Percentiles rank a stretch among this genome's conserved stretches.
These are phyloP conservation scores for Pristiophorus japonicus DNA, from an alignment of 2,113 vertebrate genomes.

Conservation along the genomic window DNA sequence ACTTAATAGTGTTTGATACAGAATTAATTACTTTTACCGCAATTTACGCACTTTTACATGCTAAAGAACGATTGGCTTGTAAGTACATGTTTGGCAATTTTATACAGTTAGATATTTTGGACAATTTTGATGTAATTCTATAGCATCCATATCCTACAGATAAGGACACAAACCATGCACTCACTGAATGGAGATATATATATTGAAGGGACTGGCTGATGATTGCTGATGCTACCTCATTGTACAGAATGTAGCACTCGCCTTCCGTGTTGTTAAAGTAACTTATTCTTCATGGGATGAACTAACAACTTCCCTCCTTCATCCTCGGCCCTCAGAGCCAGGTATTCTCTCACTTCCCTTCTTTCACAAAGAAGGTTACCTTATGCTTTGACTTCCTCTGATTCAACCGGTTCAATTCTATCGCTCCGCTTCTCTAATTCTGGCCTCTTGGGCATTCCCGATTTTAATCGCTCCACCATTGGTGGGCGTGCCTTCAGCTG, in stretches of 20 bases:
- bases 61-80: background rate
- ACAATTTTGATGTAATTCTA: background rate
- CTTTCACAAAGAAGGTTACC: background rate
- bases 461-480: background rate
- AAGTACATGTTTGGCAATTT: background rate
- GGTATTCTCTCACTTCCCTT: background rate
- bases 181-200: background rate
- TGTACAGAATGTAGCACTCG: background rate
- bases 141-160: background rate
- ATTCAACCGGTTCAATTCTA: background rate
- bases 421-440: background rate
- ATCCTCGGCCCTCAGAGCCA: background rate
- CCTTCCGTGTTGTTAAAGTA: background rate
- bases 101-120: background rate
- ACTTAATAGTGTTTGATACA: too few relatives aligned
- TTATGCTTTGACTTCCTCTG: background rate
- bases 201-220: background rate
- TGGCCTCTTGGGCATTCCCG: background rate
- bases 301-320: background rate
- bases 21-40: background rate
- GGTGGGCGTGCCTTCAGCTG: background rate
- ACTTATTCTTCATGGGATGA: background rate
- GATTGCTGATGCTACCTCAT: background rate
- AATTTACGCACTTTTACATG: background rate
- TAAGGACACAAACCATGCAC: background rate